Base-by-base conservation (phyloP, 2,797 vertebrate species). In the Brachymystax lenok region DNA sequence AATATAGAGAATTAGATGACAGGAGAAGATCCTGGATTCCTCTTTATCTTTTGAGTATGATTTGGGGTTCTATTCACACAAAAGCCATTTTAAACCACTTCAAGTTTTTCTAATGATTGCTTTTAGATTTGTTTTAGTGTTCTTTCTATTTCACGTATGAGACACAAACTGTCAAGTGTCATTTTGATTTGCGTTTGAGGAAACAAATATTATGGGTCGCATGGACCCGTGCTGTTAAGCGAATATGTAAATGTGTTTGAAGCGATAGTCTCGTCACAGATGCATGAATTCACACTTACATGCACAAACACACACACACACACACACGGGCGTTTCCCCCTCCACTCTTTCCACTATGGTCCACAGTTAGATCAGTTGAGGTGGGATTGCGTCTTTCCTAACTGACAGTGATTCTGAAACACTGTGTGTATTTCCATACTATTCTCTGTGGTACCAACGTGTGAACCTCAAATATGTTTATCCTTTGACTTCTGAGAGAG, bases 1-100 rank as follows among this genome's bases (percentile, higher is more conserved):
- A 24, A 24, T 92, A 84, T 90, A 90, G 88, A 85, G n/a, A 69
- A 80, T 75, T 46, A 46, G 40, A 46, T 28, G 85, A 85, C 69
- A 61, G 83, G 83, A 80, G 52, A 54, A 74, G 73, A 78, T 74
- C 66, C 79, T 82, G 74, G 71, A 73, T 83, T 77, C 75, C 66
- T 80, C 78, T 81, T 80, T 78, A 59, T 46, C 75, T 81, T 76
- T 86, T 78, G 74, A 21, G 70, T 87, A 82, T 90, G 83, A 88
- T 89, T 86, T 76, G 83, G 54, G 81, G 76, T 89, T 88, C 12
- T 46, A 80, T 88, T 88, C 85, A 79, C 84, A 77, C 77, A 78
- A 86, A 93, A 91, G 89, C 89, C 89, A 89, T 94, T 91, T 92
- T 79, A 87, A 91, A 87, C 82, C 82, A 86, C 86, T 46, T 46